These are phyloP conservation scores for Apeira syringaria DNA, from an alignment of 2,888 invertebrate genomes.

Conservation along the genomic window DNA sequence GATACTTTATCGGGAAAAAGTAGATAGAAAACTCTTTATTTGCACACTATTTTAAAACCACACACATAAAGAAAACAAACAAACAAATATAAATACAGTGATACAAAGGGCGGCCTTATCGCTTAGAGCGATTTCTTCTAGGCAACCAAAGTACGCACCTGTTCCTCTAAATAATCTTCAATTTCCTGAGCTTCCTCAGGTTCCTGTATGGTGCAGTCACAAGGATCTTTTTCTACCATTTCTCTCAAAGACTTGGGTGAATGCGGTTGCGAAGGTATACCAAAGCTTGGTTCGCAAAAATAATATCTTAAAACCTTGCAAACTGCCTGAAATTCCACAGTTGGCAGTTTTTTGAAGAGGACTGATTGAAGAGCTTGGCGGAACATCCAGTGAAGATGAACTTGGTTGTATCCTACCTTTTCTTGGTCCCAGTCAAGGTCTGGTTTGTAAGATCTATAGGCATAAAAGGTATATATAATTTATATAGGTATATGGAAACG, in stretches of 20 bases:
- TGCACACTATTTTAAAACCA: no score
- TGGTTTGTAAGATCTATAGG: slow-evolving; percentile 63
- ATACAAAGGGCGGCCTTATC: no score
- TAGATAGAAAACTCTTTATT: no score
- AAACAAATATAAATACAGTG: no score
- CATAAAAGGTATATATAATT: no score
- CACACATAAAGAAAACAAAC: no score
- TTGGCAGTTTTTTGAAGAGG: slow-evolving; percentile 45
- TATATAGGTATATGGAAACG: no score
- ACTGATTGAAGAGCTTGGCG: slow-evolving; percentile 60
- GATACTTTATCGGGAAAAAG: no score
- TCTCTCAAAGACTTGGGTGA: slow-evolving; percentile 45
- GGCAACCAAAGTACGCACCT: slow-evolving; percentile 37
- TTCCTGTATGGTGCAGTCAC: slow-evolving; percentile 62
- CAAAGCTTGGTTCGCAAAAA: slow-evolving; percentile 68
- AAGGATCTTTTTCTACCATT: slow-evolving; percentile 50
- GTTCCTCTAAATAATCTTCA: slow-evolving; percentile 44
- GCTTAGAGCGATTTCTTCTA: no score
- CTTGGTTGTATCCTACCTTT: slow-evolving; percentile 53
- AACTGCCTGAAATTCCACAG: slow-evolving; percentile 42
- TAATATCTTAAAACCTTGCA: slow-evolving; percentile 51
- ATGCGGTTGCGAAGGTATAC: slow-evolving; percentile 52
- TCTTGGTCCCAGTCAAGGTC: slow-evolving; percentile 62
- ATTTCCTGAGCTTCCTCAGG: slow-evolving; percentile 45
- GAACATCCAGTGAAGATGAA: slow-evolving; percentile 71